Percentiles rank a stretch among this genome's conserved stretches.
phyloP scores from a whole-genome alignment of 2,797 vertebrate species.

The Etheostoma perlongum region DNA sequence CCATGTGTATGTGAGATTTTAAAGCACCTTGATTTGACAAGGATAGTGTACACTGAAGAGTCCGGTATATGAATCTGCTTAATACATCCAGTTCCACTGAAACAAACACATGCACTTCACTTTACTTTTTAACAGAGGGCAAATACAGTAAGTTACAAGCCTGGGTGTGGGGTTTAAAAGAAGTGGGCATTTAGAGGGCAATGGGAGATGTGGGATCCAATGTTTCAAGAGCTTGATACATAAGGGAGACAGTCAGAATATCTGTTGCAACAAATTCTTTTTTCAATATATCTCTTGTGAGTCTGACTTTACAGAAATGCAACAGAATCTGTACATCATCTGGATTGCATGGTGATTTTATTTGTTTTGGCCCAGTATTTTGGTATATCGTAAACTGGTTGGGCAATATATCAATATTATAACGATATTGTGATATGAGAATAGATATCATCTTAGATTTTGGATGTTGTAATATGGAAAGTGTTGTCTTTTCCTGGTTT shows the following conservation, averaged over 20 bases:
- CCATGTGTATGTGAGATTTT: background rate
- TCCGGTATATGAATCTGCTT: background rate
- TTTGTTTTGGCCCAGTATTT: background rate
- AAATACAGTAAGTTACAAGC: background rate
- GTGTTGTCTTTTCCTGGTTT: too few species aligned
- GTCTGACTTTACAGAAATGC: too few species aligned
- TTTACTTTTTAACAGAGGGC: slow-evolving; percentile 3
- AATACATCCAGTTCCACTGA: background rate
- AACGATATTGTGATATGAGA: too few species aligned
- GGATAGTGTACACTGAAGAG: background rate
- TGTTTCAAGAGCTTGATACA: background rate
- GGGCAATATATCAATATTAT: too few species aligned
- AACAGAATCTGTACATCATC: background rate
- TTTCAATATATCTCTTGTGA: background rate
- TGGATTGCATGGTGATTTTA: background rate
- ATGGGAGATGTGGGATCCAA: background rate
- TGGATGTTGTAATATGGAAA: too few species aligned
- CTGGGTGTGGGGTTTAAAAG: background rate
- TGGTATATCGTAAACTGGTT: background rate
- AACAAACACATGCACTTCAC: background rate
- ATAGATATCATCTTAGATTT: too few species aligned
- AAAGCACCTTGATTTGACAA: slow-evolving; percentile 2
- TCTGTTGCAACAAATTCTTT: background rate
- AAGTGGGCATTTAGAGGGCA: background rate
- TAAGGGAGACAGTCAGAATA: background rate